Base-by-base conservation (phyloP, 2,797 vertebrate genomes). In the Pipistrellus pipistrellus region DNA sequence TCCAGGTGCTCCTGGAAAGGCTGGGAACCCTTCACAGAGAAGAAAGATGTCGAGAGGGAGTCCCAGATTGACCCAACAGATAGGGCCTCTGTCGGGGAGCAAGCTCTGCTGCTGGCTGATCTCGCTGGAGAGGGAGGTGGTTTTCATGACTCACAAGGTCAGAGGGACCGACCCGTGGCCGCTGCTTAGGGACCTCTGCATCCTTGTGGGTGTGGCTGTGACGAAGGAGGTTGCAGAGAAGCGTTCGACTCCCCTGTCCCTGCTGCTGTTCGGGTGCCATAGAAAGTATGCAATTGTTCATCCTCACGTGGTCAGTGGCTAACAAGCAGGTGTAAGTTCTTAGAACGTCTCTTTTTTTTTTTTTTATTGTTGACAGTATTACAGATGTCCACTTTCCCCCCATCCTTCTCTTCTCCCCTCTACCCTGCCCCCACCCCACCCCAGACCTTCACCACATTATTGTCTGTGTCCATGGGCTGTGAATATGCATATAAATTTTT, bases 151-250 rank as follows among this genome's bases (percentile, higher is more conserved):
- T 68, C 46, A 25, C 18, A 80, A 38, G n/a, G 20, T 25, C 4
- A 35, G 23, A 35, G 30, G n/a, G 38, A 8, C 17, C 25, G 21
- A 15, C 38, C 51, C 18, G 0, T 30, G 18, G 9, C 44, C 35
- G 15, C 44, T 80, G 12, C 27, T 51, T 6, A 46, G 35, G 25
- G 84, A 66, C 53, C 32, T 75, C 77, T 38, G 20, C 27, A n/a
- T 21, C 13, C 17, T 23, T 2, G 3, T 3, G 11, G 27, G 11
- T 23, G 9, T 48, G 27, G 17, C 21, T 38, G 1, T n/a, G 0
- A 14, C 0, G 11, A 44, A 81, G 57, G 4, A 59, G 15, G 6
- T 38, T 48, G 8, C 27, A 46, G 57, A 72, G 30, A 84, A 87
- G 41, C 23, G 4, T 41, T 48, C 48, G 30, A 6, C 23, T 66